Conservation (phyloP, 2,797 vertebrate genomes). For the Emydoidea blandingii region DNA sequence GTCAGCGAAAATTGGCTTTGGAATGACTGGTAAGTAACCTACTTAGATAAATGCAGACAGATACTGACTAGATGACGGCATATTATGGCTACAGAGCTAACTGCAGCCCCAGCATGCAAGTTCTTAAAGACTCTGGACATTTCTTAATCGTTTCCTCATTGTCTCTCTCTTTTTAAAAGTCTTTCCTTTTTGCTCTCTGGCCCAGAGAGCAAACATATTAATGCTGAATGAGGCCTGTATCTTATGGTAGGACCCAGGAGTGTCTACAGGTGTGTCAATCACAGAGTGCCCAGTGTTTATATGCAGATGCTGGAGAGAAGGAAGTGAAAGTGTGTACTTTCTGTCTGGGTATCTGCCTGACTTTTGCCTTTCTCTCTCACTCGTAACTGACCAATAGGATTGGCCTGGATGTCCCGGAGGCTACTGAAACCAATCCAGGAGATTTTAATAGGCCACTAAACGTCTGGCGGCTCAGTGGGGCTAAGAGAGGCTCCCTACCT, state of each 20-base stretch:
- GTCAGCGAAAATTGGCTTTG: neutral
- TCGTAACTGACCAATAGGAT: neutral
- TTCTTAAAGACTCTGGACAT: fast-evolving
- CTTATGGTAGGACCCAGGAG: fast-evolving
- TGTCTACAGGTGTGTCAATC: fast-evolving
- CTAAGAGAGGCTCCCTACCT: no score
- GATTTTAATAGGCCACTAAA: no score
- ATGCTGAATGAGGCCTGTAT: fast-evolving
- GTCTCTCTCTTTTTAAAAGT: neutral
- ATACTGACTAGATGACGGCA: fast-evolving
- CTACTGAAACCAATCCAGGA: no score
- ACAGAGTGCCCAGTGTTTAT: fast-evolving
- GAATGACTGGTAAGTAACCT: neutral
- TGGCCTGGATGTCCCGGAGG: no score
- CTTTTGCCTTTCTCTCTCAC: neutral
- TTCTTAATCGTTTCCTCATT: neutral
- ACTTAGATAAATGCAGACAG: neutral
- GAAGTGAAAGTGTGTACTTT: neutral
- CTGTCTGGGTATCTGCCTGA: neutral
- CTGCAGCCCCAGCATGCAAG: neutral
- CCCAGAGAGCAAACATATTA: neutral
- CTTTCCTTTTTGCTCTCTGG: neutral
- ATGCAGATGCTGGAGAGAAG: neutral
- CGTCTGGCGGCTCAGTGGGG: no score
- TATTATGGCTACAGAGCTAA: fast-evolving